Evolutionary conservation across 2,797 vertebrate genomes (phyloP).

Genomic region (Chelmon rostratus): DNA sequence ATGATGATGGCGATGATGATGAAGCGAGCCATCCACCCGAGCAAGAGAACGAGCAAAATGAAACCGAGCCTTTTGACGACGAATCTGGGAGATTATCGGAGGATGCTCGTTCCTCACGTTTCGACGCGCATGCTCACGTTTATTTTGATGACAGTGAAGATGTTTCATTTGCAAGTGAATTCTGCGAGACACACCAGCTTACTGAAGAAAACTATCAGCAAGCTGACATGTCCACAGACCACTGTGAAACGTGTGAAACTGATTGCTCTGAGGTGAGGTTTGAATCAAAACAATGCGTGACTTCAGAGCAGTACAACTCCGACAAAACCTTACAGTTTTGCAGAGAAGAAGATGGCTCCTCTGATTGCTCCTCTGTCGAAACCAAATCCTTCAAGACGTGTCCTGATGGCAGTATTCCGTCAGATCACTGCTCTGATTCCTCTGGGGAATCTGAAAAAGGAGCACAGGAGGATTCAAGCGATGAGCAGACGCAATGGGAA

Average conservation of each 20-base stretch:
- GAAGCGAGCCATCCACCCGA: conserved; percentile 46
- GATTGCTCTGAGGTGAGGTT: conserved; percentile 28
- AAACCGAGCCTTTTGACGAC: conserved; percentile 30
- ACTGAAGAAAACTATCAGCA: conserved; percentile 33
- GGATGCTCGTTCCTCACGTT: conserved; percentile 21
- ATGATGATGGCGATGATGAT: conserved; percentile 43
- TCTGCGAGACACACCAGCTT: conserved; percentile 16
- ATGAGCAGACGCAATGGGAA: conserved; percentile 77
- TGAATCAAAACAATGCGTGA: conserved; percentile 27
- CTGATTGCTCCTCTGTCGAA: conserved; percentile 78
- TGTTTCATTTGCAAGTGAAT: conserved; percentile 25
- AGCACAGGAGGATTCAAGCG: conserved; percentile 62
- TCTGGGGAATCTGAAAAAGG: conserved; percentile 78
- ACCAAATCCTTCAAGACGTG: conserved; percentile 80
- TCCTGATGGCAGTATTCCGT: conserved; percentile 64
- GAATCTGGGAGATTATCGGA: conserved; percentile 35
- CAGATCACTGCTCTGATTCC: conserved; percentile 62
- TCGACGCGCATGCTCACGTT: neutral
- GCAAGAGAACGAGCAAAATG: conserved; percentile 29
- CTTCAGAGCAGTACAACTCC: conserved; percentile 39
- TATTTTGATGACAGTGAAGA: conserved; percentile 45
- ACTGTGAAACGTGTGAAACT: conserved; percentile 7
- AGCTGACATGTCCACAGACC: conserved; percentile 3
- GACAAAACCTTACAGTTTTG: conserved; percentile 43
- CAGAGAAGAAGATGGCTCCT: conserved; percentile 73